Evolutionary conservation across 1,140 invertebrate genomes (phyloP), one percentile per base, ranked within the genome.

Genomic region (Papilio polyxenes): DNA sequence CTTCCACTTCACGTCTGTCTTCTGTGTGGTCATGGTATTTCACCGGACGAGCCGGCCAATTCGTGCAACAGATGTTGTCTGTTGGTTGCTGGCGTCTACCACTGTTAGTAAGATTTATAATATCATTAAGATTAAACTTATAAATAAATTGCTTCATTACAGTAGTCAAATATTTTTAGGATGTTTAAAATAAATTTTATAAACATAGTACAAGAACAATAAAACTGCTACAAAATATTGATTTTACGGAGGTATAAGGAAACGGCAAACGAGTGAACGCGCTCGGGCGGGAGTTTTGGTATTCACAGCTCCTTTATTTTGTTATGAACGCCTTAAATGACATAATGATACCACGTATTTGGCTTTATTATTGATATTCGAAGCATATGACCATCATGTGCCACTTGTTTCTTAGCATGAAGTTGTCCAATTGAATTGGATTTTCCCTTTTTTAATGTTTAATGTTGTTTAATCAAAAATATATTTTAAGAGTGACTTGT

Each of bases 241-340:
- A 3, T 40, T 15, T 37, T 15, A 13, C 31, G 65, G 1, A 37
- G 62, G 62, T 11, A 37, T 72, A 72, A 72, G 31, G 31, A 72
- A 72, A 37, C 11, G 65, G 15, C 4, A 72, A 31, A 13, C 23
- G 65, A 37, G 23, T 15, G 65, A 0, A 31, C 4, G 31, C 20
- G 20, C 65, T 72, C 65, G 31, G 23, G 13, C 65, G 65, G 65
- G 23, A 8, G 13, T 13, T 72, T 15, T 72, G 31, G 13, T 88
- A 89, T 91, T 89, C 90, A 90, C 87, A 85, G 88, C 85, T 87
- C 83, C 81, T 87, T 87, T 84, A 75, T 89, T 91, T 91, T 90
- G 88, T 88, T 48, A 65, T 80, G 86, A 86, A 81, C 81, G 86
- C 65, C 65, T 72, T 72, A 40, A 72, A 31, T 37, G 65, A 72